phyloP scores from a whole-genome alignment of 2,797 vertebrate species.

The Mormyrops attenuatus region DNA sequence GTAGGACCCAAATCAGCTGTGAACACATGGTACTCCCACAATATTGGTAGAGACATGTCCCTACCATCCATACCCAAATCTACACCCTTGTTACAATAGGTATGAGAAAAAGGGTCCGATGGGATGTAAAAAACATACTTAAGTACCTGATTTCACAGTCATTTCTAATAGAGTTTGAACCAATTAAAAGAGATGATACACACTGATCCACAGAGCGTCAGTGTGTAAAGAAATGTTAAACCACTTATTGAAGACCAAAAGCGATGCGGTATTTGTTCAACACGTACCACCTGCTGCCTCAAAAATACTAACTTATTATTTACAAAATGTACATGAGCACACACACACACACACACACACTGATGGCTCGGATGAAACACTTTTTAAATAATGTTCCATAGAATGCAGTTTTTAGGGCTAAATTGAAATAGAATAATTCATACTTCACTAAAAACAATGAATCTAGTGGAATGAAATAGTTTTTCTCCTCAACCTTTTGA shows the following conservation, averaged over 20 bases:
- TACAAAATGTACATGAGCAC: neutral
- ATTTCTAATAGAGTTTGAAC: neutral
- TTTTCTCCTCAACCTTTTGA: neutral
- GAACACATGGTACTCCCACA: neutral
- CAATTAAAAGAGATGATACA: neutral
- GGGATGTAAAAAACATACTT: conserved; percentile 8
- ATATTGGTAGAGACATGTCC: neutral
- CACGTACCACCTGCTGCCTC: neutral
- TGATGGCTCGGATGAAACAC: neutral
- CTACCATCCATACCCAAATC: neutral
- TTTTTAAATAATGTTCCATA: neutral
- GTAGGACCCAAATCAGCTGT: neutral
- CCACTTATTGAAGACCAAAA: neutral
- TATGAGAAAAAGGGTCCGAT: neutral
- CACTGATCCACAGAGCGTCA: neutral
- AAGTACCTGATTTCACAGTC: conserved; percentile 8
- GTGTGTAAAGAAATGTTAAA: neutral
- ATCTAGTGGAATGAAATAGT: neutral
- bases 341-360: neutral
- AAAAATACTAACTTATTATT: neutral
- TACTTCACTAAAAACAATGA: neutral
- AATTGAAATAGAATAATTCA: neutral
- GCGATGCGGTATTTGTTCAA: neutral
- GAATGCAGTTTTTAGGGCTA: neutral
- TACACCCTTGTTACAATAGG: neutral